phyloP scores from a whole-genome alignment of 2,797 vertebrate genomes.

The Xenopus petersii region DNA sequence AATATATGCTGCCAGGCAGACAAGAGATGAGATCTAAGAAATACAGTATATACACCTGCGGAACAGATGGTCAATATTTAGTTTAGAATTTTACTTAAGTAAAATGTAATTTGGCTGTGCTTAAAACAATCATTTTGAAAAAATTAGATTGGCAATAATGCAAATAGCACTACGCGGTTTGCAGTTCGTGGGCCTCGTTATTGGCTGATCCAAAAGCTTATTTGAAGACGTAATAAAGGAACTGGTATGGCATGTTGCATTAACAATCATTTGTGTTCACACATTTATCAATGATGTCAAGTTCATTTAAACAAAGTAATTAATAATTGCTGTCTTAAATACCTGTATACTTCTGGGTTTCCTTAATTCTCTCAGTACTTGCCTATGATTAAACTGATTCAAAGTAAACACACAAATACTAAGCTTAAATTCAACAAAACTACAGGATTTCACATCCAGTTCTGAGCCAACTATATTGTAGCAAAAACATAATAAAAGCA shows the following conservation, averaged over 20 bases:
- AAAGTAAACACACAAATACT: neutral
- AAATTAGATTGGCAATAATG: constrained; percentile 38
- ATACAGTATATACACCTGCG: constrained; percentile 39
- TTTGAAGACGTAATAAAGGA: constrained; percentile 1
- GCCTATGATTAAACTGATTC: neutral
- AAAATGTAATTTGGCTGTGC: constrained; percentile 35
- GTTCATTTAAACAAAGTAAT: neutral
- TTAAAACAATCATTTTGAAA: constrained; percentile 39
- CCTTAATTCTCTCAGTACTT: too few relatives aligned
- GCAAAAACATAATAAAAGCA: constrained; percentile 18
- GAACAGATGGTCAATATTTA: constrained; percentile 50
- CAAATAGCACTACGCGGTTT: constrained; percentile 9
- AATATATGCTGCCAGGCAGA: constrained; percentile 11
- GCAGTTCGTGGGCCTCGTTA: constrained; percentile 6
- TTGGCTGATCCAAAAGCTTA: constrained; percentile 4
- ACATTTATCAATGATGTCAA: neutral
- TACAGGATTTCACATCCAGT: neutral
- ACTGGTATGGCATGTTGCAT: constrained; percentile 8
- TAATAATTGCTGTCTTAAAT: too few relatives aligned
- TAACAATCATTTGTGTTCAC: constrained; percentile 10
- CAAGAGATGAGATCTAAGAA: constrained; percentile 31
- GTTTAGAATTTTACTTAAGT: constrained; percentile 44
- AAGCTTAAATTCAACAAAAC: neutral
- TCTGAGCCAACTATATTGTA: constrained; percentile 2
- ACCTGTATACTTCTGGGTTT: too few relatives aligned